These are phyloP conservation scores for Drosophila chauvacae DNA, from an alignment of 1,140 invertebrate genomes.

Conservation along the genomic window DNA sequence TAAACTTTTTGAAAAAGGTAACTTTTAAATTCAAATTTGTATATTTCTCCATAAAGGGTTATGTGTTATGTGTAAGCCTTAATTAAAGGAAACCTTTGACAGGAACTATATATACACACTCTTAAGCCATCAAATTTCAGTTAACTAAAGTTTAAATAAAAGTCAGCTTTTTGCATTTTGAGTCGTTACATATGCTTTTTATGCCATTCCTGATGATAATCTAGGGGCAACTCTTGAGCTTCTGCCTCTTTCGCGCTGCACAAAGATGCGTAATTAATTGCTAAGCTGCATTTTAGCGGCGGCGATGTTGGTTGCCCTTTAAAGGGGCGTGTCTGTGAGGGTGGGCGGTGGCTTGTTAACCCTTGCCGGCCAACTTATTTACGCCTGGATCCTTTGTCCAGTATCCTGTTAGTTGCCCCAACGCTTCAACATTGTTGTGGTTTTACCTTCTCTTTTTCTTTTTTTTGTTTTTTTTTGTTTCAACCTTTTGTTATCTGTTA, in stretches of 20 bases:
- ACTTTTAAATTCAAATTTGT: too few relatives aligned
- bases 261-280: conserved; percentile 32
- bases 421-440: conserved; percentile 42
- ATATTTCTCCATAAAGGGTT: too few relatives aligned
- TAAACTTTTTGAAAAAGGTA: neutral
- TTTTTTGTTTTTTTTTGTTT: neutral
- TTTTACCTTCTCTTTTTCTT: conserved; percentile 1
- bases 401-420: conserved; percentile 43
- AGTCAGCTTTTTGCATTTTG: neutral
- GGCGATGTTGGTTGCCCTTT: conserved; percentile 2
- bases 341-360: conserved; percentile 1
- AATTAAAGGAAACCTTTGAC: neutral
- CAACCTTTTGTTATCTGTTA: conserved; percentile 6
- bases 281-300: conserved; percentile 35
- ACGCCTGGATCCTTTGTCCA: conserved; percentile 48
- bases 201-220: conserved; percentile 1
- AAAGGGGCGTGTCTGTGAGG: neutral
- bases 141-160: neutral
- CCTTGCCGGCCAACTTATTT: conserved; percentile 47
- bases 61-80: neutral
- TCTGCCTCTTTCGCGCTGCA: neutral
- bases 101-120: neutral
- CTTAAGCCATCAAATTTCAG: neutral
- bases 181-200: neutral
- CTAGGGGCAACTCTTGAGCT: neutral